Evolutionary conservation across 2,888 invertebrate genomes (phyloP), one percentile per base, ranked within the genome.

Genomic region (Thera obeliscata): DNA sequence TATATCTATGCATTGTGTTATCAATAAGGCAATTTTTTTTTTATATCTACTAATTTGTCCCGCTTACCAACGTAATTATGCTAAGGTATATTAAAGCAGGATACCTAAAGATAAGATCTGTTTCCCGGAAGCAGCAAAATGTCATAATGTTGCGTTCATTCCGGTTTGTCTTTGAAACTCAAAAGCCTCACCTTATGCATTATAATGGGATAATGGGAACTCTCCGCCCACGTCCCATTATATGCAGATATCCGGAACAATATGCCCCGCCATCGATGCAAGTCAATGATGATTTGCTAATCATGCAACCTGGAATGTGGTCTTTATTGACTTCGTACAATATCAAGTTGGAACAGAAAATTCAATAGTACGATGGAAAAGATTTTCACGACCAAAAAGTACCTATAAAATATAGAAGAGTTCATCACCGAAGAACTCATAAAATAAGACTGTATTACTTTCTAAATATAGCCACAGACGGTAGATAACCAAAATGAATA

Each of bases 191-290:
- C 72, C 73, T 79, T 78, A 71, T 81, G 82, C 81, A 86, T 86
- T 86, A 80, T 84, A 85, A 85, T 87, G 82, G 83, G 78, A 86
- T 86, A 87, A 90, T 85, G 81, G 81, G 81, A 75, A 74, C 76
- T 75, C 33, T 72, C 87, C 90, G 86, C 91, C 91, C 86, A 89
- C 90, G 76, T 71, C 61, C 89, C 83, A 90, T 90, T 91, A 91
- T 91, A 91, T 91, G 90, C 87, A 91, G 89, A 89, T 87, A 83
- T 82, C 81, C 81, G 80, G 82, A 82, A 83, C 81, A 78, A 73
- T 58, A 72, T 72, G 70, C 65, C 70, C 72, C 74, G 68, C 69
- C 77, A 78, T 78, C 71, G 60, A 63, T 66, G 70, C 69, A 69
- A 77, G 73, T 77, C 77, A 76, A 77, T 79, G 74, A 82, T 80